Base-by-base conservation (phyloP, 37 sponge, comb jelly and placozoan species). In the Aphrocallistes beatrix region DNA sequence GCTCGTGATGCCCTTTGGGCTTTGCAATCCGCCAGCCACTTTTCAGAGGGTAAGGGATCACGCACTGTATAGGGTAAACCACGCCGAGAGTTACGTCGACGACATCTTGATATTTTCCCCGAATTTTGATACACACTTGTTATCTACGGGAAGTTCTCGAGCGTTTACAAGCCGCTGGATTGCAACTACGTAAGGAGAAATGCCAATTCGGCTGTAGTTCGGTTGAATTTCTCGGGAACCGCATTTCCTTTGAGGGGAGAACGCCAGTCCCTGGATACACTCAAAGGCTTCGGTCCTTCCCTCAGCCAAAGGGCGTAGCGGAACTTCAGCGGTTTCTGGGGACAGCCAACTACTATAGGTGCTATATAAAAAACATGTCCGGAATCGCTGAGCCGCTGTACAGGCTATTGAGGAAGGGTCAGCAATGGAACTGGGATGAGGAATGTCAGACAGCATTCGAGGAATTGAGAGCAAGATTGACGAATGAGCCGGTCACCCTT, bases 331-430 rank as follows among this genome's bases (percentile, higher is more conserved):
- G 34, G 3, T 60, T 60, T 60, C 75, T 60, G 25, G 25, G 75
- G 75, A 60, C 75, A 60, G 75, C 25, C 75, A 60, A 60, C 75
- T 60, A 60, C n/a, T 60, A 60, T 30, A 60, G 75, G 21, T 60
- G 34, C 75, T 60, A 60, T 28, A 60, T 60, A 32, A 13, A 60
- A 60, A 60, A 60, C n/a, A 60, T 60, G 75, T 60, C 75, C 13
- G 45, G 45, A 42, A 42, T 42, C 45, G 45, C 45, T 13, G 45
- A 42, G 45, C 45, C 45, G 6, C 45, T 42, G 45, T 42, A 42
- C 45, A 42, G 45, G 13, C 45, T 42, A 42, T 42, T 42, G 45
- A 42, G 13, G 13, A 42, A 42, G 45, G 34, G 75, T 13, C 28
- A 60, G 75, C 17, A 21, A 60, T 60, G 75, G 32, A 21, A 3